Evolutionary conservation across 2,113 vertebrate species (phyloP), one percentile per base, ranked within the genome.

Genomic region (Helogale parvula): DNA sequence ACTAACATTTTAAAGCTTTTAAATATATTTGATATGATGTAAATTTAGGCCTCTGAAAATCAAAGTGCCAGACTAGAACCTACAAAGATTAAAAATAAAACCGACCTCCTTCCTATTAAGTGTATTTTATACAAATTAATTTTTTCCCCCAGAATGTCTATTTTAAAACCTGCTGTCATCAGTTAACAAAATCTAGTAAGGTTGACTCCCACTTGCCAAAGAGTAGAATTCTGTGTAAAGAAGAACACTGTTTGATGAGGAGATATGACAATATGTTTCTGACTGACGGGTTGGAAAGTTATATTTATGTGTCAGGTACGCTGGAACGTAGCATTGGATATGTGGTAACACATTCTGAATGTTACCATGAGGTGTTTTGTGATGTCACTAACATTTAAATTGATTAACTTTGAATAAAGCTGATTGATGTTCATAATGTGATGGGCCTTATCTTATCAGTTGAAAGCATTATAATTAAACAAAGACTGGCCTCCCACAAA

Each of bases 61-160:
- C 50, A n/a, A 77, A 79, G 12, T 63, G 21, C 7, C 31, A 47
- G 7, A 9, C 25, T 35, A 66, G 0, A 50, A 16, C 50, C 13
- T 52, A 63, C 8, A 74, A 25, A 90, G 15, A 92, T 66, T 72
- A 79, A 79, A 94, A 96, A 69, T 66, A 88, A 97, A 54, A 79
- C 1, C 27, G 85, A 68, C 38, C 7, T 95, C 4, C 7, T n/a
- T n/a, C 25, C 35, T 25, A 60, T 27, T 57, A 74, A 76, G 12
- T 60, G 23, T 21, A 91, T 63, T 93, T 66, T 71, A 17, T 41
- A 92, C 1, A 47, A 16, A 74, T 60, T 81, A 76, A 95, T 9
- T 45, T 74, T 50, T 83, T 60, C 81, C 33, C 2, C 7, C 45
- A 82, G 38, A 45, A 47, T 57, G 29, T 52, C 72, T 65, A 27